phyloP scores from a whole-genome alignment of 2,113 vertebrate genomes.

The Cynopterus brachyotis region DNA sequence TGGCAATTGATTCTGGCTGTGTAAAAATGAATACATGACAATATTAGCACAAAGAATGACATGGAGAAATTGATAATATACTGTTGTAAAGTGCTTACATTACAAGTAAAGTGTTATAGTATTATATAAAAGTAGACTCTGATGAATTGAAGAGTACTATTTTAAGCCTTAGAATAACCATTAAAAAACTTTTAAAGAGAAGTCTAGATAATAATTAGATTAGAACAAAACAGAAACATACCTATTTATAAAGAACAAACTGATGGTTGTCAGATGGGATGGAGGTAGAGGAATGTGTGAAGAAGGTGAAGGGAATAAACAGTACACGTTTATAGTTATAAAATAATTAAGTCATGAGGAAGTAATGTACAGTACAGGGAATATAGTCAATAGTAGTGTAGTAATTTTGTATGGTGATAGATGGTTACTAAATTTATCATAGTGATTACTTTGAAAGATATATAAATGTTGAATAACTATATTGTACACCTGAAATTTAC shows the following conservation, averaged over 20 bases:
- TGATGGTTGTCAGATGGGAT: not conserved
- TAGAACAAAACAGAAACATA: not conserved
- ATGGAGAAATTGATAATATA: not conserved
- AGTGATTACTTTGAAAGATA: not conserved
- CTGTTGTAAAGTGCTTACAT: not conserved
- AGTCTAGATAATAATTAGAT: not conserved
- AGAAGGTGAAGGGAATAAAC: not conserved
- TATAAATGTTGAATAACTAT: not conserved
- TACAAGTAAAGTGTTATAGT: not conserved
- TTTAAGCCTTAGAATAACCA: not conserved
- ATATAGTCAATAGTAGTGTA: not conserved
- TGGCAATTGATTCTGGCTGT: not conserved
- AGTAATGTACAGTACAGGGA: not conserved
- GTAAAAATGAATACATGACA: not conserved
- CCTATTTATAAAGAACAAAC: not conserved
- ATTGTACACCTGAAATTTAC: not conserved
- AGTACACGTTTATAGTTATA: not conserved
- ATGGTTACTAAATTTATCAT: not conserved
- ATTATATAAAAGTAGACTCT: not conserved
- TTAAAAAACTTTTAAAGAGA: not conserved
- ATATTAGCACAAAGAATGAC: not conserved
- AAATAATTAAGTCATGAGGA: not conserved
- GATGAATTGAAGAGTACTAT: not conserved
- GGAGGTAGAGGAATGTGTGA: not conserved
- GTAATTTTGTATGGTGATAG: not conserved